Percentiles rank a stretch among this genome's conserved stretches.
phyloP scores from a whole-genome alignment of 35 echinoderm and acorn worm genomes.

The Acanthaster planci region DNA sequence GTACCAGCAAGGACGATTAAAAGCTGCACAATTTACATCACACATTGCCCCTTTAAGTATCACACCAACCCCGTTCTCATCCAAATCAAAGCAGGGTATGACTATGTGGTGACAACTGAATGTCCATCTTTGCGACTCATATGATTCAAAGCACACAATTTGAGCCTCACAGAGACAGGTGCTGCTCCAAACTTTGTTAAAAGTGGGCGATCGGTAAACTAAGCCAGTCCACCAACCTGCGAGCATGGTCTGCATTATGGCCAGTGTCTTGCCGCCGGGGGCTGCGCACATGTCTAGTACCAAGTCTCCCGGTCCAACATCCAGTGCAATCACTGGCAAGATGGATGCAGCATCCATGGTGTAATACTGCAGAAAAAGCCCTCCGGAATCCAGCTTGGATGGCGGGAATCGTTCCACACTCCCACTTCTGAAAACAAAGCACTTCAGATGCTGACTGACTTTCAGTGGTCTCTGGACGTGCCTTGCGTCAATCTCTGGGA shows the following conservation, averaged over 20 bases:
- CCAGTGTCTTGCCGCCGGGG: conserved; percentile 78
- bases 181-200: too few relatives aligned
- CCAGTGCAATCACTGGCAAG: conserved; percentile 82
- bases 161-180: too few relatives aligned
- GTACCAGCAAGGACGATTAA: too few relatives aligned
- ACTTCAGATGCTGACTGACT: conserved; percentile 62
- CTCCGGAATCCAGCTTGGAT: conserved; percentile 43
- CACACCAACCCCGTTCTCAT: too few relatives aligned
- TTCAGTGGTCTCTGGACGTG: conserved; percentile 22
- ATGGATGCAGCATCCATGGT: conserved; percentile 85
- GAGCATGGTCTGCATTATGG: conserved; percentile 63
- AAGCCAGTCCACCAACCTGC: conserved; percentile 44
- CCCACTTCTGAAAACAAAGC: conserved; percentile 41
- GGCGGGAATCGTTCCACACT: conserved; percentile 53
- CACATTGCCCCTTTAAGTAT: too few relatives aligned
- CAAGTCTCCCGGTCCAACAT: conserved; percentile 44
- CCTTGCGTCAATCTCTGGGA: not conserved
- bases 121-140: too few relatives aligned
- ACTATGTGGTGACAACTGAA: not conserved
- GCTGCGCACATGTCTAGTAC: conserved; percentile 89
- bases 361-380: conserved; percentile 63
- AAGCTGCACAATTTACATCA: too few relatives aligned
- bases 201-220: too few relatives aligned
- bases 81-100: too few relatives aligned
- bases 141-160: too few relatives aligned